Evolutionary conservation across 2,888 invertebrate genomes (phyloP), one percentile per base, ranked within the genome.

Genomic region (Aphidius colemani): DNA sequence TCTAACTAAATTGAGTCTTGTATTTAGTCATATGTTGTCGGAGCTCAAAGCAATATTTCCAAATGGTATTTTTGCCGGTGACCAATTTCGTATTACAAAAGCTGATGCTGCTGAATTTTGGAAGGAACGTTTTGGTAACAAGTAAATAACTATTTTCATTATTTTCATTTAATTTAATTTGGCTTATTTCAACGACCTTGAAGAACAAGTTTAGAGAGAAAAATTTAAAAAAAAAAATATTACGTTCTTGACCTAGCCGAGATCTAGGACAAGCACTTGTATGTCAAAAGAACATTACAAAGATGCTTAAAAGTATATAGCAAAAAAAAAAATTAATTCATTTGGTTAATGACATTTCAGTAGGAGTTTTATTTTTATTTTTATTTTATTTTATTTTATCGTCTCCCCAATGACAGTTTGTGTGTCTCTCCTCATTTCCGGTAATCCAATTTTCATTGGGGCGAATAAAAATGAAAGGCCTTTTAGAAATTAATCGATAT

Each of bases 11-110:
- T 89, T 98, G 53, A 98, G 98, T 84, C 88, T 99, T 78, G 98
- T 98, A 72, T 99, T 99, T 85, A 98, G 97, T 82, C 99, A 99
- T 87, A 99, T 99, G 98, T 87, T 99, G 73, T 96, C 97, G 80
- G 99, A 99, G 85, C 85, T 99, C 70, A 98, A 98, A 85, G 98
- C 99, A 48, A 92, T 98, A 78, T 99, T 98, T 83, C 98, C 98
- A 0, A 94, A 93, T 82, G 98, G 98, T 59, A 88, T 92, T 10
- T 99, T 97, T 84, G 93, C 95, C 65, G 98, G 98, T 58, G 97
- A 98, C 84, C 94, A 95, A 83, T 99, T 98, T 85, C 90, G 98
- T 78, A 98, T 99, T 78, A 99, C 99, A 41, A 99, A 99, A 85
- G 93, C 96, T 74, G 98, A 99, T 85, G 99, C 99, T 8, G 95